Evolutionary conservation across 2,113 vertebrate genomes (phyloP).

Genomic region (Cephalopholis sonnerati): DNA sequence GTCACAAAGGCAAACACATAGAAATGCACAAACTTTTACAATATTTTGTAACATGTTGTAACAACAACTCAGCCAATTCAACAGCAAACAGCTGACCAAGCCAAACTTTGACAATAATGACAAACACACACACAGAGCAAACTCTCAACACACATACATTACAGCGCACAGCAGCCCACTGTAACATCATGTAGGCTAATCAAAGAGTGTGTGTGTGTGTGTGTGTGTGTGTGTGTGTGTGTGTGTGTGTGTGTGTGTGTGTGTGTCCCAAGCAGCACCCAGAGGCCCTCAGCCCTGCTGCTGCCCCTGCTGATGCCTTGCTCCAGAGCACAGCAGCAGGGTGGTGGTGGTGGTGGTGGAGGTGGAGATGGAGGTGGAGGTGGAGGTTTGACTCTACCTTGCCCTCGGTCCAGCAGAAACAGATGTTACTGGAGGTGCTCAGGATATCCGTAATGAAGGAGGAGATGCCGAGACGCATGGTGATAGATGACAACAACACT

Average conservation of each 20-base stretch:
- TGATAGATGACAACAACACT: conserved; percentile 53
- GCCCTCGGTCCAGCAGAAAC: conserved; percentile 84
- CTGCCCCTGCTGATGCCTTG: conserved; percentile 38
- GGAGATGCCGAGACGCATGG: conserved; percentile 84
- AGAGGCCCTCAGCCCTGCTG: conserved; percentile 23
- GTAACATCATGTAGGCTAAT: conserved; percentile 2
- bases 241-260: too few species aligned
- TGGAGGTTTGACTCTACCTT: conserved; percentile 76
- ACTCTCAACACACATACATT: conserved; percentile 10
- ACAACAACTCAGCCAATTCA: conserved; percentile 1
- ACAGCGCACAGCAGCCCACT: background rate
- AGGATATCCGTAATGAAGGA: conserved; percentile 85
- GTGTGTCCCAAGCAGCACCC: conserved; percentile 29
- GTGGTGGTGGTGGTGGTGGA: background rate
- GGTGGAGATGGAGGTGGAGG: conserved; percentile 7
- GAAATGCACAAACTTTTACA: background rate
- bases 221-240: conserved; percentile 6
- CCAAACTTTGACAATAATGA: conserved; percentile 7
- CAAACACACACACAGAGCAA: conserved; percentile 4
- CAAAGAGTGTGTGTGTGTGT: conserved; percentile 6
- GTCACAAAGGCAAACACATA: background rate
- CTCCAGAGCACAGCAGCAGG: conserved; percentile 54
- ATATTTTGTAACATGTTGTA: background rate
- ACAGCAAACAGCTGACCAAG: background rate
- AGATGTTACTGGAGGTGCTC: conserved; percentile 83